phyloP scores from a whole-genome alignment of 2,888 invertebrate genomes.

The Agriopis leucophaearia region DNA sequence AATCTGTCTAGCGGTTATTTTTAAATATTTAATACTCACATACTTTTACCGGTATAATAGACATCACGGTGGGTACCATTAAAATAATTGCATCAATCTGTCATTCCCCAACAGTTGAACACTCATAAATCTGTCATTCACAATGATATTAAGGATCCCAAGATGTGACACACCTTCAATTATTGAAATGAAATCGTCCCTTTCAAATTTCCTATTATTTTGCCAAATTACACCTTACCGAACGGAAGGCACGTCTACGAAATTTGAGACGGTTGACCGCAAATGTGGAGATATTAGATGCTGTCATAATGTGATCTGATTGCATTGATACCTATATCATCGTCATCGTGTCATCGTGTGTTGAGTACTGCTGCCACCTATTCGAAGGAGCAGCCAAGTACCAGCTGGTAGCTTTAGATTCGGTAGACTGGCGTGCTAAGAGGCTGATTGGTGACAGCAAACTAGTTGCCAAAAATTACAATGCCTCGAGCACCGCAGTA shows the following conservation, averaged over 20 bases:
- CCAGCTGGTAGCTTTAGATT: too few relatives aligned
- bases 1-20: too few relatives aligned
- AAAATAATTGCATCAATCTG: conserved; percentile 27
- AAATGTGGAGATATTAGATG: conserved; percentile 59
- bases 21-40: too few relatives aligned
- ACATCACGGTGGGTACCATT: not conserved
- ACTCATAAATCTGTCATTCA: conserved; percentile 64
- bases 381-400: too few relatives aligned
- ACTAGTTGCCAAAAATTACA: too few relatives aligned
- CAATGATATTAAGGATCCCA: conserved; percentile 57
- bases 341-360: too few relatives aligned
- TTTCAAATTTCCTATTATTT: conserved; percentile 58
- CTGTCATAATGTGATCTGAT: conserved; percentile 27
- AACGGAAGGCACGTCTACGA: conserved; percentile 75
- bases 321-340: too few relatives aligned
- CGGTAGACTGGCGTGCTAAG: too few relatives aligned
- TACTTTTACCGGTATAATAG: not conserved
- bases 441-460: too few relatives aligned
- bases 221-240: conserved; percentile 56
- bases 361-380: too few relatives aligned
- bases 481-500: too few relatives aligned
- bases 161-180: conserved; percentile 67
- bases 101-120: conserved; percentile 25
- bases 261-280: conserved; percentile 57
- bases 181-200: conserved; percentile 71